These are phyloP conservation scores for Mesitornis unicolor DNA, from an alignment of 2,113 vertebrate species.

Conservation along the genomic window DNA sequence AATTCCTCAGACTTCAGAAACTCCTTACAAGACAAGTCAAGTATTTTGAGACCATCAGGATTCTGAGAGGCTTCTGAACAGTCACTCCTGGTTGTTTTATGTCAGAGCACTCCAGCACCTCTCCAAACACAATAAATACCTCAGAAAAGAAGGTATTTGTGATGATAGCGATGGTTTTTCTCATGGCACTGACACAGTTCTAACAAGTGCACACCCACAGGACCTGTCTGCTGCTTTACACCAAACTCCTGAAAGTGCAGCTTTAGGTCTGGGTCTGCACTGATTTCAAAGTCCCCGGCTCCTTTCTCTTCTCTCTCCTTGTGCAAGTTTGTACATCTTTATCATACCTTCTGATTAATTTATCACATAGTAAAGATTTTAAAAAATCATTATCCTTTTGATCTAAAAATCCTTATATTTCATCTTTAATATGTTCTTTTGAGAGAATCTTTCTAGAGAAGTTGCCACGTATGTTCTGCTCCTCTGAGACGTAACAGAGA, in stretches of 20 bases:
- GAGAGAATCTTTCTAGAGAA: slow-evolving; percentile 72
- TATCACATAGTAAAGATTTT: slow-evolving; percentile 79
- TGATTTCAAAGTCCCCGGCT: slow-evolving; percentile 72
- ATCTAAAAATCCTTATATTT: slow-evolving; percentile 84
- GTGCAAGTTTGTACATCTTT: slow-evolving; percentile 72
- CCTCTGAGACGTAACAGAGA: slow-evolving; percentile 69
- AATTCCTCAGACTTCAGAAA: slow-evolving; percentile 12
- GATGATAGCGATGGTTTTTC: not conserved
- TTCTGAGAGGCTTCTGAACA: too few relatives aligned
- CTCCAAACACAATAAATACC: not conserved
- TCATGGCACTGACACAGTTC: not conserved
- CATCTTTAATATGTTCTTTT: slow-evolving; percentile 82
- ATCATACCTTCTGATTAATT: slow-evolving; percentile 80
- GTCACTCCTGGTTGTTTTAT: not conserved
- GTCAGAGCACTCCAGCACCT: not conserved
- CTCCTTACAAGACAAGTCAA: not conserved
- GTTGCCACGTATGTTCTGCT: slow-evolving; percentile 67
- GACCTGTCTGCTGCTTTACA: not conserved
- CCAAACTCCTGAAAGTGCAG: not conserved
- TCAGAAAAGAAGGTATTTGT: not conserved
- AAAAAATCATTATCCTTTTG: slow-evolving; percentile 82
- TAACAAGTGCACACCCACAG: not conserved
- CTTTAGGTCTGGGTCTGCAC: slow-evolving; percentile 2
- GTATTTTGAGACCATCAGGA: not conserved
- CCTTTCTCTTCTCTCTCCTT: slow-evolving; percentile 58